Conservation (phyloP, 2,888 invertebrate species). For the Agonopterix subpropinquella region DNA sequence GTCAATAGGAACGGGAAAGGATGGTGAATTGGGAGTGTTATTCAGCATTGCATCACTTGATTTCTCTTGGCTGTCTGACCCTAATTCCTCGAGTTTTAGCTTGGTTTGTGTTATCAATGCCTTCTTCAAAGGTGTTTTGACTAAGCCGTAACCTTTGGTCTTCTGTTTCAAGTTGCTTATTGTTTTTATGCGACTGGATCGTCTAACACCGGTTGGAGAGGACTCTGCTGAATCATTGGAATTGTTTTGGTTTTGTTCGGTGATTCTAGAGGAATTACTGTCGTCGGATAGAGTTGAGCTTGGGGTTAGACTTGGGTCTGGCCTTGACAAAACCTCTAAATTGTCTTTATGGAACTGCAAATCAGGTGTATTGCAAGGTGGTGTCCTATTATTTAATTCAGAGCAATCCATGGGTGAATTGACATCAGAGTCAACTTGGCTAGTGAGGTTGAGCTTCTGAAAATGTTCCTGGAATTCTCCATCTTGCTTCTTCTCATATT, state of each 20-base stretch:
- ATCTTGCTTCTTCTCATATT: conserved; percentile 26
- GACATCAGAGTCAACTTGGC: conserved; percentile 22
- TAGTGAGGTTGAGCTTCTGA: conserved; percentile 47
- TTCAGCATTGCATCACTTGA: conserved; percentile 31
- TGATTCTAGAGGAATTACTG: conserved; percentile 58
- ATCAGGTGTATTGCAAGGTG: conserved; percentile 45
- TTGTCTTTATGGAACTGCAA: conserved; percentile 34
- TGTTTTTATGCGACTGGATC: conserved; percentile 85
- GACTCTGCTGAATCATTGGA: conserved; percentile 68
- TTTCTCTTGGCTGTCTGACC: conserved; percentile 72
- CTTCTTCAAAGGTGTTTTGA: conserved; percentile 71
- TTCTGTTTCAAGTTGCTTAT: conserved; percentile 82
- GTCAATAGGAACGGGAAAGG: conserved; percentile 64
- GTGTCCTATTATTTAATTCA: conserved; percentile 32
- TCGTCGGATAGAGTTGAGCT: conserved; percentile 66
- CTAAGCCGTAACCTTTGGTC: conserved; percentile 79
- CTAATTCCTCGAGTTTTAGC: conserved; percentile 74
- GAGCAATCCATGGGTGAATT: conserved; percentile 41
- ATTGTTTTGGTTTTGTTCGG: conserved; percentile 47
- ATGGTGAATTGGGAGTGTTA: conserved; percentile 52
- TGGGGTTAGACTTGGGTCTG: conserved; percentile 63
- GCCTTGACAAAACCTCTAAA: conserved; percentile 38
- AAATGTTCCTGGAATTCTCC: conserved; percentile 58
- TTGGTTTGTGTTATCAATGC: conserved; percentile 69
- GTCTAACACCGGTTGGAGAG: conserved; percentile 76